Percentiles rank a stretch among this genome's conserved stretches.
Conservation (phyloP, 1,140 invertebrate genomes). For the Pemphigus obesinymphae region DNA sequence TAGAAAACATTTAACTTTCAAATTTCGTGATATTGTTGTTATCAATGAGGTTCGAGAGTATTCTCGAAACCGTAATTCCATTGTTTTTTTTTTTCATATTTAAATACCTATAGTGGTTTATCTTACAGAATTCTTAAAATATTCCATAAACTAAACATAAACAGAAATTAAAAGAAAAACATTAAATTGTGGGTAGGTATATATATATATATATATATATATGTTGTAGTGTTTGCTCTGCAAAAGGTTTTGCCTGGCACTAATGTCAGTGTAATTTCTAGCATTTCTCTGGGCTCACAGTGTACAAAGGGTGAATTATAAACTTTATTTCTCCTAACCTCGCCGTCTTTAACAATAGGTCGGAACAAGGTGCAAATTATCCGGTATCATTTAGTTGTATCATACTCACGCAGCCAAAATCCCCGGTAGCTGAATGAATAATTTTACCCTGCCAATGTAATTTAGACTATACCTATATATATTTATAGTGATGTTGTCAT, state of each 20-base stretch:
- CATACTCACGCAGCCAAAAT: not conserved
- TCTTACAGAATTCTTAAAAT: not conserved
- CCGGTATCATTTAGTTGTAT: conserved; percentile 4
- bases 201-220: too few species aligned
- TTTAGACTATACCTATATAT: too few species aligned
- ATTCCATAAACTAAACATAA: not conserved
- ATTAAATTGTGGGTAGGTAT: not conserved
- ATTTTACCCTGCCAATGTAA: not conserved
- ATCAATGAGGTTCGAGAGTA: not conserved
- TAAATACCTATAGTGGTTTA: too few species aligned
- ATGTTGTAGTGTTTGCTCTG: not conserved
- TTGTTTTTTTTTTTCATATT: not conserved
- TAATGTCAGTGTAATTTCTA: conserved; percentile 7
- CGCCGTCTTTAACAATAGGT: not conserved
- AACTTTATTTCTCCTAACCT: not conserved
- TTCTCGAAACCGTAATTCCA: not conserved
- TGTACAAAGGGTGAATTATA: not conserved
- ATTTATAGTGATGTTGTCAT: not conserved
- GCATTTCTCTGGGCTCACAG: not conserved
- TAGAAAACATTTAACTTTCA: too few species aligned
- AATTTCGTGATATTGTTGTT: not conserved
- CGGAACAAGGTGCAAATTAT: not conserved
- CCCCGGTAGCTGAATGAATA: not conserved
- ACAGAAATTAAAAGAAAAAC: not conserved
- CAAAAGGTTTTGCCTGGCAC: not conserved